Conservation (phyloP, 1,140 invertebrate species). For the Ridgeia piscesae region DNA sequence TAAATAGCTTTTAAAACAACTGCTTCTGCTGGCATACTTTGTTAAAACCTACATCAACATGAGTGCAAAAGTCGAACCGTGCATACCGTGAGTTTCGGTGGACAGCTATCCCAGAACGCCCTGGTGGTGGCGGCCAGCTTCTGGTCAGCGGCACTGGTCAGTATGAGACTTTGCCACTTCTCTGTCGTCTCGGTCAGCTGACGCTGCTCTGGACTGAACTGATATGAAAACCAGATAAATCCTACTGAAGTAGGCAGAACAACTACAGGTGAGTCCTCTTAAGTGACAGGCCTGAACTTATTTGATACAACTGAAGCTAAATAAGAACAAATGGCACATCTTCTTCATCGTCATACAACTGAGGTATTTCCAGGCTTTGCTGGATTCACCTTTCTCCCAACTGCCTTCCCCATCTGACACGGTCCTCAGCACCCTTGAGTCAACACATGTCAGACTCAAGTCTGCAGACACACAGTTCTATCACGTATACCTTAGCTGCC, state of each 20-base stretch:
- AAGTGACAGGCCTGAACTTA: no score
- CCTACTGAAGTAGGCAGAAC: background rate
- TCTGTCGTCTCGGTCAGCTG: slow-evolving; percentile 63
- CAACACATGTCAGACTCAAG: no score
- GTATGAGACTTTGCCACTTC: slow-evolving; percentile 64
- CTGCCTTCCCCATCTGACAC: no score
- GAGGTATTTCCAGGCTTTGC: no score
- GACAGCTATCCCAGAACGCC: slow-evolving; percentile 72
- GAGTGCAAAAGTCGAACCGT: background rate
- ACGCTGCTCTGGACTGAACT: slow-evolving; percentile 58
- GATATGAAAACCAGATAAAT: background rate
- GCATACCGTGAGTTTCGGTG: slow-evolving; percentile 61
- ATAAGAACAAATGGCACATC: no score
- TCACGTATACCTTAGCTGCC: no score
- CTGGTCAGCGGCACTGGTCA: slow-evolving; percentile 66
- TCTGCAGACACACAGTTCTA: no score
- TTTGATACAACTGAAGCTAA: no score
- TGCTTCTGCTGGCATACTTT: background rate
- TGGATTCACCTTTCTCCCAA: no score
- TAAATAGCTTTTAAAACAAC: no score
- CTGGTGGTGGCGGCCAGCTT: slow-evolving; percentile 72
- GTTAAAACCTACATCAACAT: background rate
- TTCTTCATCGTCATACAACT: background rate
- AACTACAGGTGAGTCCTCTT: no score
- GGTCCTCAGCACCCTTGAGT: no score